Conservation (phyloP, 1,140 invertebrate genomes). For the Panulirus ornatus region DNA sequence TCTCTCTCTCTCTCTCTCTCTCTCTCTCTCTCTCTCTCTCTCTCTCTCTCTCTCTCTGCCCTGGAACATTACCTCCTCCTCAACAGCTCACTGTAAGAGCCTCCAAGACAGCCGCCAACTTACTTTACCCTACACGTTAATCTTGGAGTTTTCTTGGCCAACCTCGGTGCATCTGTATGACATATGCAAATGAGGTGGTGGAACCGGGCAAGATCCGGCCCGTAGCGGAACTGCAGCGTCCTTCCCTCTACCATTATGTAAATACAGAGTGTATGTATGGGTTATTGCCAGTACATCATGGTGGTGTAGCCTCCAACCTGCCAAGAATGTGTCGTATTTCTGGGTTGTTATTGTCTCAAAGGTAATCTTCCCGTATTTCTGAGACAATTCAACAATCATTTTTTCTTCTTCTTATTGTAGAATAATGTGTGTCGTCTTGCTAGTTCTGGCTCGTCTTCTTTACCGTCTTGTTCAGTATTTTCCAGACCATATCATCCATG, state of each 20-base stretch:
- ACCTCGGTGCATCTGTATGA: not conserved
- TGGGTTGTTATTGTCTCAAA: too few species aligned
- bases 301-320: not conserved
- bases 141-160: not conserved
- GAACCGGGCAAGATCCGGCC: not conserved
- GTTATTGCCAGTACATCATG: too few species aligned
- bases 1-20: not conserved
- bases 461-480: not conserved
- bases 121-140: not conserved
- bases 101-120: not conserved
- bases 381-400: too few species aligned
- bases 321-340: not conserved
- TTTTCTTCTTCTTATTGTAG: not conserved
- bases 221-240: not conserved
- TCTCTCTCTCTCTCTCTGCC: not conserved
- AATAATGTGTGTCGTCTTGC: not conserved
- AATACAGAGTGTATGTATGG: not conserved
- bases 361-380: not conserved
- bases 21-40: constrained; percentile 10
- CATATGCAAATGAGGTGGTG: not conserved
- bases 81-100: not conserved
- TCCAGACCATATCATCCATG: not conserved
- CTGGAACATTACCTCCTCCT: not conserved
- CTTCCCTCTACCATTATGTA: not conserved
- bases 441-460: not conserved